phyloP scores from a whole-genome alignment of 35 echinoderm and acorn worm genomes.

The Hemicentrotus pulcherrimus region DNA sequence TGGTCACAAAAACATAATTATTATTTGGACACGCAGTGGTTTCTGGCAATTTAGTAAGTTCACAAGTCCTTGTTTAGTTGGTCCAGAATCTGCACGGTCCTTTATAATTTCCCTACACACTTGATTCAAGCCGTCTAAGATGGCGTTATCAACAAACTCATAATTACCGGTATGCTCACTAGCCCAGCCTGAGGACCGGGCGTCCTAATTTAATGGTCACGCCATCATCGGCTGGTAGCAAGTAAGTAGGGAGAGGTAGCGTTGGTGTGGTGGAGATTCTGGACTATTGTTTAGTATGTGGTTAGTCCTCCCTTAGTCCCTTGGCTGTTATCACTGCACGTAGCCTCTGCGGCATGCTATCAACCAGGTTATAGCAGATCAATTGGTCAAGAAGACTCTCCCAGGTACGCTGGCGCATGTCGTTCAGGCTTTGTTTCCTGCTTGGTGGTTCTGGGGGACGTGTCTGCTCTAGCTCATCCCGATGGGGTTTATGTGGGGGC shows the following conservation, averaged over 20 bases:
- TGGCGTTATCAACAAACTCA: no score
- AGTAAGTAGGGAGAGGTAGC: no score
- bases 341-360: not conserved
- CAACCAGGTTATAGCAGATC: not conserved
- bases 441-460: slow-evolving; percentile 25
- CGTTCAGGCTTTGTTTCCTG: not conserved
- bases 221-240: no score
- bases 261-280: no score
- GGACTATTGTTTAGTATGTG: not conserved
- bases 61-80: not conserved
- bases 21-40: not conserved
- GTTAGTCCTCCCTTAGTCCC: not conserved
- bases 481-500: slow-evolving; percentile 35
- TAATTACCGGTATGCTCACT: no score
- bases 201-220: no score
- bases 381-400: not conserved
- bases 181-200: no score
- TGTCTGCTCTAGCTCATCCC: slow-evolving; percentile 21
- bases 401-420: not conserved
- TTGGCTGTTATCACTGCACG: not conserved
- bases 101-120: no score
- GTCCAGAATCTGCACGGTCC: no score
- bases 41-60: not conserved
- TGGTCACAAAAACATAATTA: not conserved
- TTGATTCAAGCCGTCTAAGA: no score